phyloP scores from a whole-genome alignment of 1,140 invertebrate genomes.

The Drusus annulatus region DNA sequence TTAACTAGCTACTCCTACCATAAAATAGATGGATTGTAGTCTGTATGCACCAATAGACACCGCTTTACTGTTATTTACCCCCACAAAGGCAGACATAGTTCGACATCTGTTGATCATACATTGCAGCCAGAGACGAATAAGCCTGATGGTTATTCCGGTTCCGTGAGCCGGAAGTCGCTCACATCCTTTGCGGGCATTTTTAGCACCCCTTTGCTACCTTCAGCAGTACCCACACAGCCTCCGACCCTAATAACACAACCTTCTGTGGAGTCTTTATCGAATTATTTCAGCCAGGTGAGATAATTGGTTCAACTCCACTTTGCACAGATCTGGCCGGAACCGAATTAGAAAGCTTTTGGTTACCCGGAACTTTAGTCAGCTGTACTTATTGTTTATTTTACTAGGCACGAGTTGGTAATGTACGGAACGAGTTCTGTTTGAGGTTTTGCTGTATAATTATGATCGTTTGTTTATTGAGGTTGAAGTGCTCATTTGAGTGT shows the following conservation, averaged over 20 bases:
- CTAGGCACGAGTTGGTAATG: neutral
- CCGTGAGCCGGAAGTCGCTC: slow-evolving; percentile 12
- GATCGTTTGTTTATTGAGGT: no score
- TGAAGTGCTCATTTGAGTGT: no score
- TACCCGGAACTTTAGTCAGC: no score
- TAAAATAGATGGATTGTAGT: no score
- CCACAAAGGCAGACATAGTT: no score
- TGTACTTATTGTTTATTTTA: no score
- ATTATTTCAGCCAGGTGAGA: slow-evolving; percentile 16
- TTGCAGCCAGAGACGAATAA: slow-evolving; percentile 2
- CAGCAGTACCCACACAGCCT: neutral
- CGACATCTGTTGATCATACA: slow-evolving; percentile 3
- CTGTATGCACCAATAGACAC: no score
- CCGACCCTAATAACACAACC: no score
- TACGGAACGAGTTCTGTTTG: no score
- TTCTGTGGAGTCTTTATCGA: slow-evolving; percentile 1
- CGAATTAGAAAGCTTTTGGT: neutral
- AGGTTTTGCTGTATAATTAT: no score
- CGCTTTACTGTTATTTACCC: no score
- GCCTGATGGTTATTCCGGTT: neutral
- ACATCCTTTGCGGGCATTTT: slow-evolving; percentile 27
- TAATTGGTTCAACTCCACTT: slow-evolving; percentile 30
- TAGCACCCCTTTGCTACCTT: neutral
- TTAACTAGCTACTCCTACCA: no score
- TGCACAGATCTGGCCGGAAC: slow-evolving; percentile 4